These are phyloP conservation scores for Poeciliopsis paucimaculata DNA, from an alignment of 2,797 vertebrate species.

Conservation along the genomic window DNA sequence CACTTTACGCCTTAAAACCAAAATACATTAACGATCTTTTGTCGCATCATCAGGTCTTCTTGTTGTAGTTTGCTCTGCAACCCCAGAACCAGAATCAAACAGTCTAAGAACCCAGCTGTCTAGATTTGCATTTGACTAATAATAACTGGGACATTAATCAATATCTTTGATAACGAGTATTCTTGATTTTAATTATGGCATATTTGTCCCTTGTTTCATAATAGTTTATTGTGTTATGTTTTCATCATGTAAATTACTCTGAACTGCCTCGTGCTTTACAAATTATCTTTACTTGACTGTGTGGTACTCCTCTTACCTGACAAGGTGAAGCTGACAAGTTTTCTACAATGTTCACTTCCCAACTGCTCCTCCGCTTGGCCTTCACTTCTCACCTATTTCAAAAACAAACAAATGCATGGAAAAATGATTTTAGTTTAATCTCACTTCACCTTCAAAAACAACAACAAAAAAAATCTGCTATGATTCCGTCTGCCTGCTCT, in stretches of 20 bases:
- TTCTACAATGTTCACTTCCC: constrained; percentile 87
- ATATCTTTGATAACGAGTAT: neutral
- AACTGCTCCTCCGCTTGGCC: constrained; percentile 92
- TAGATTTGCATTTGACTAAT: neutral
- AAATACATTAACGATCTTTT: no score
- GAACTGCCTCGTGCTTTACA: neutral
- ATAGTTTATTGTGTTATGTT: neutral
- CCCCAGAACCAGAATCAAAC: no score
- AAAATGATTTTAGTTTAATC: neutral
- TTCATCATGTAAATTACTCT: neutral
- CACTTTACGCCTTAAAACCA: no score
- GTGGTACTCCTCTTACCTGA: constrained; percentile 85
- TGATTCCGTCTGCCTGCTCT: no score
- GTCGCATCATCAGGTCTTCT: no score
- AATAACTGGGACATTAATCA: neutral
- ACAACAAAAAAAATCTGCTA: neutral
- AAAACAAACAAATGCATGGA: neutral
- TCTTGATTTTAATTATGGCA: neutral
- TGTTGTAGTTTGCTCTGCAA: no score
- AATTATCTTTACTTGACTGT: constrained; percentile 57
- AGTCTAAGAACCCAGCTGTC: neutral
- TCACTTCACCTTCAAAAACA: neutral
- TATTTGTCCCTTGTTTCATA: neutral
- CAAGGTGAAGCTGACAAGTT: constrained; percentile 94
- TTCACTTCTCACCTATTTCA: constrained; percentile 10